Evolutionary conservation across 2,888 invertebrate species (phyloP), one percentile per base, ranked within the genome.

Genomic region (Erpobdella octoculata): DNA sequence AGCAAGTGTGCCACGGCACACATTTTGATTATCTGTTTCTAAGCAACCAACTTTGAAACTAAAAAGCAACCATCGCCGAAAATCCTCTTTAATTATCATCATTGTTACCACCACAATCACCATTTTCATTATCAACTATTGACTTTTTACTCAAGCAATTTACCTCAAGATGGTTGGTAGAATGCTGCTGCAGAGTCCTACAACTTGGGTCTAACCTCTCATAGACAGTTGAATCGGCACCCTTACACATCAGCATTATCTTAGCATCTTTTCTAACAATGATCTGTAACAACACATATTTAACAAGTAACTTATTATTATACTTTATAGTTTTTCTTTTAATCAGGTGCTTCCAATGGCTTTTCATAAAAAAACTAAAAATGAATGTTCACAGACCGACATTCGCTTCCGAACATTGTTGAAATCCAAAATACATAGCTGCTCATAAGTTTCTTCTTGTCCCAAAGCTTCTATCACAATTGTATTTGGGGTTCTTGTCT

Each of bases 351-450:
- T 36, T 37, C 5, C 37, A 3, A 5, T 2, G 37, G 28, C 2
- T 38, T 25, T 38, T 35, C 2, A 15, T 21, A 12, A 21, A 21
- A 18, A 9, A 4, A 3, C 21, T 2, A 1, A 4, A 6, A 12
- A 53, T 21, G 3, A 18, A n/a, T 53, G 8, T 1, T 28, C 41
- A 81, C 85, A 81, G 80, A 97, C 97, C 77, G 97, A 97, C 98
- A 98, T 98, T 83, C 98, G 87, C 86, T 98, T 98, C 79, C 98
- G 88, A 78, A 95, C 92, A 86, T 98, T 98, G 87, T 98, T 96
- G 86, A 98, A 98, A 86, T 98, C 98, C 81, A 98, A 88, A 85
- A 98, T 98, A 85, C 93, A 93, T 78, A 98, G 87, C 79, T 98
- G 87, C 84, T 98, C 94, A 85, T 96, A 95, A 0, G 83, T 83